Evolutionary conservation across 1,140 invertebrate species (phyloP), one percentile per base, ranked within the genome.

Genomic region (Onthophagus taurus): DNA sequence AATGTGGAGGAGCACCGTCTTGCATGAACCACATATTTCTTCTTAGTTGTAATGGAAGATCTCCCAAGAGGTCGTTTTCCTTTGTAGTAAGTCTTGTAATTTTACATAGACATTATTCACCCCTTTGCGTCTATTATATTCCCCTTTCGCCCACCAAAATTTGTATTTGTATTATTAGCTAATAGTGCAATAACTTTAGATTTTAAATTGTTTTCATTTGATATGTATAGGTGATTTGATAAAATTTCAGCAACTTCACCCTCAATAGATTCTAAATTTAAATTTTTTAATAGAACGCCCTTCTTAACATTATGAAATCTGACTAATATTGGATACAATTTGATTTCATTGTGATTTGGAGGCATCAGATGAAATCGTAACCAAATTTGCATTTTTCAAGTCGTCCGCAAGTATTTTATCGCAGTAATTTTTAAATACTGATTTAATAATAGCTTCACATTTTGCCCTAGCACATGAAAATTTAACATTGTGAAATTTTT

Each of bases 171-270:
- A 31, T 46, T 41, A 31, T 46, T 36, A 46, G 44, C 36, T 46
- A 36, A 39, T 39, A 41, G 35, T 39, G 44, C 37, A 41, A 39
- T 30, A 46, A 46, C 35, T 41, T 39, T 46, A 46, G 44, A 46
- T 46, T 46, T 46, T 19, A 41, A 46, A 39, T 39, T 46, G 44
- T 41, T 39, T 46, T 46, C 36, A 46, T 31, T 46, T 46, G 41
- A 39, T 41, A 46, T 19, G 36, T 46, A 39, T 41, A 46, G 44
- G 29, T 39, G 35, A 30, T 39, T 46, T 31, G 23, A 26, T n/a
- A 26, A 26, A 26, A 26, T 26, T 26, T 26, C 23, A 26, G 23
- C 23, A 26, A 7, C 33, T 46, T 46, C 36, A 14, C 37, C 36
- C 29, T 39, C 44, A 46, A 46, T 41, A 17, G 44, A 46, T 31